Evolutionary conservation across 2,888 invertebrate species (phyloP).

Genomic region (Acanthopleura granulata): DNA sequence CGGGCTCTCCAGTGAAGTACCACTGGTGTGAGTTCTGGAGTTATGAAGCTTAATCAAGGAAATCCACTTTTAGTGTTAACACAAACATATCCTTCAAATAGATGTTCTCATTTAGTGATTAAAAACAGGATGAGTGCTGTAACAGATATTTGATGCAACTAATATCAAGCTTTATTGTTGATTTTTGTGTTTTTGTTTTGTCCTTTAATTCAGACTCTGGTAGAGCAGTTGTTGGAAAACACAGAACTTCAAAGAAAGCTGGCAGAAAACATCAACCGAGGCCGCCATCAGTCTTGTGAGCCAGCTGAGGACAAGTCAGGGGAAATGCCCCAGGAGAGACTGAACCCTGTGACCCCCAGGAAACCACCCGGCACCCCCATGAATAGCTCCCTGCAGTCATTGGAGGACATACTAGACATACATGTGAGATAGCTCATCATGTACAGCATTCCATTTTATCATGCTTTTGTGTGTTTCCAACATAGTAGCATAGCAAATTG

Average conservation of each 20-base stretch:
- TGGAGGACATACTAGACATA: constrained; percentile 10
- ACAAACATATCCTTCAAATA: too few relatives aligned
- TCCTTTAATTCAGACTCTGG: constrained; percentile 32
- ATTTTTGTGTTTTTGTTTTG: neutral
- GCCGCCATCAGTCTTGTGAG: constrained; percentile 9
- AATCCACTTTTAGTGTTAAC: too few relatives aligned
- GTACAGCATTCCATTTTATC: too few relatives aligned
- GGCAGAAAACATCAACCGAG: constrained; percentile 49
- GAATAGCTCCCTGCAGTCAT: neutral
- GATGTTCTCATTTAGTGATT: too few relatives aligned
- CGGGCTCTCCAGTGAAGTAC: too few relatives aligned
- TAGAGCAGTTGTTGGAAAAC: constrained; percentile 44
- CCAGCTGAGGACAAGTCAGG: constrained; percentile 25
- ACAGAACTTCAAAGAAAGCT: constrained; percentile 44
- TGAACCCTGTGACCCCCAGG: neutral
- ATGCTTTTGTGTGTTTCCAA: too few relatives aligned
- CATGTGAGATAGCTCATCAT: neutral
- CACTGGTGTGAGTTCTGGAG: too few relatives aligned
- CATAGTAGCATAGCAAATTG: too few relatives aligned
- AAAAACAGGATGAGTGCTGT: too few relatives aligned
- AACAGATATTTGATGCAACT: too few relatives aligned
- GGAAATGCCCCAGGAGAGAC: constrained; percentile 23
- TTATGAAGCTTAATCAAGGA: too few relatives aligned
- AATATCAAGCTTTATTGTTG: too few relatives aligned
- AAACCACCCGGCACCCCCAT: neutral